These are phyloP conservation scores for Drosophila formosana DNA, from an alignment of 2,888 invertebrate species.

Conservation along the genomic window DNA sequence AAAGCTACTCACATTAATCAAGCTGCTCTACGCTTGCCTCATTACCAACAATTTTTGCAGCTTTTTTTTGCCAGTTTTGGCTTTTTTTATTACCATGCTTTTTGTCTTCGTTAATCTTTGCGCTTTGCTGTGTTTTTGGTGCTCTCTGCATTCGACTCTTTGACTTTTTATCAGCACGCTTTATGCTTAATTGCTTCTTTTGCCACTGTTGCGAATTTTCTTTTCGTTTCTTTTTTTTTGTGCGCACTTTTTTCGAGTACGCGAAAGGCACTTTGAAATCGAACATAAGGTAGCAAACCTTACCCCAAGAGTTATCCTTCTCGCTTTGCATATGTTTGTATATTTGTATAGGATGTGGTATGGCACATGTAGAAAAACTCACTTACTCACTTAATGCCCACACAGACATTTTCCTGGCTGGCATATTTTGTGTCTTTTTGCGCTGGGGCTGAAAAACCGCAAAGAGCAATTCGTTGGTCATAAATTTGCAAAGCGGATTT, in stretches of 20 bases:
- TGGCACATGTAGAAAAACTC: conserved; percentile 30
- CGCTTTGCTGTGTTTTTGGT: conserved; percentile 31
- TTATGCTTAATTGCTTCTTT: conserved; percentile 70
- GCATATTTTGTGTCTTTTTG: conserved; percentile 49
- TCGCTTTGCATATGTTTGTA: conserved; percentile 39
- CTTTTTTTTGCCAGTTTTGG: background rate
- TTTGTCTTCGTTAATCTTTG: conserved; percentile 43
- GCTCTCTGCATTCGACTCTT: conserved; percentile 43
- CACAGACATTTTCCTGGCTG: conserved; percentile 25
- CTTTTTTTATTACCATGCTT: conserved; percentile 8
- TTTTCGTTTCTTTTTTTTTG: conserved; percentile 13
- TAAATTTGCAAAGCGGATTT: conserved; percentile 82
- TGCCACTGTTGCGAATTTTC: conserved; percentile 43
- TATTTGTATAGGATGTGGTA: background rate
- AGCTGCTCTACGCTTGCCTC: conserved; percentile 45
- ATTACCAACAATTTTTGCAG: conserved; percentile 38
- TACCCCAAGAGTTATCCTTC: conserved; percentile 10
- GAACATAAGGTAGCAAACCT: conserved; percentile 53
- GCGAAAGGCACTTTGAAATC: conserved; percentile 50
- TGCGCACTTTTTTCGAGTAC: conserved; percentile 38
- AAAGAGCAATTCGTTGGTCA: conserved; percentile 77
- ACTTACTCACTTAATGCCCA: conserved; percentile 29
- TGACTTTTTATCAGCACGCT: conserved; percentile 67
- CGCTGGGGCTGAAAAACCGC: conserved; percentile 49
- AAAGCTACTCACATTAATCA: conserved; percentile 59